Evolutionary conservation across 2,113 vertebrate genomes (phyloP), one percentile per base, ranked within the genome.

Genomic region (Heterocephalus glaber): DNA sequence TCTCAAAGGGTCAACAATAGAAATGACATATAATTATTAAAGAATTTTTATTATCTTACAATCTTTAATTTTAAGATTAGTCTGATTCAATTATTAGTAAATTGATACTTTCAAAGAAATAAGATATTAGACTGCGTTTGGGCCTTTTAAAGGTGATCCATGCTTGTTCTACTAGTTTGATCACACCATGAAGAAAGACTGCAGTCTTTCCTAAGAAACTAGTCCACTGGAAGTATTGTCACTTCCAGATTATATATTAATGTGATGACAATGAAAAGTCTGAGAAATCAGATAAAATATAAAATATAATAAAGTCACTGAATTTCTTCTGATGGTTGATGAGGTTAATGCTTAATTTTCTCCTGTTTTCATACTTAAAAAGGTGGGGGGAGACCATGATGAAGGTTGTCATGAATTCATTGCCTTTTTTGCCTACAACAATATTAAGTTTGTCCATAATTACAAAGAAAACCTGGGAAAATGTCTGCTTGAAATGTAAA

Each of bases 251-350:
- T 76, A 20, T 14, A 58, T 33, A 19, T 41, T n/a, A 24, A 60
- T 86, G 24, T 33, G 82, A 3, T 92, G 26, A 90, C 12, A 44
- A 9, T 13, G 35, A 74, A 61, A 63, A 33, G 19, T 70, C 85
- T 93, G 49, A 76, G 47, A 82, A 49, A 86, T 2, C 19, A 87
- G 4, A 33, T 76, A 47, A 87, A 79, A 63, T 7, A 44, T 66
- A 38, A 58, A 87, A 63, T 89, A 70, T 13, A 76, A 66, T 22
- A 82, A 65, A 80, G 35, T 54, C 9, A 52, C 1, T 61, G 16
- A 83, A 56, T 82, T 86, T 72, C 61, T 97, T 92, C n/a, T 56
- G 86, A 94, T 82, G 28, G 5, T 63, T 3, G 10, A 47, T 79
- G 66, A 82, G 28, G 12, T 82, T 85, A 87, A 72, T 19, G 41